phyloP scores from a whole-genome alignment of 2,888 invertebrate species.

The Argyresthia goedartella region DNA sequence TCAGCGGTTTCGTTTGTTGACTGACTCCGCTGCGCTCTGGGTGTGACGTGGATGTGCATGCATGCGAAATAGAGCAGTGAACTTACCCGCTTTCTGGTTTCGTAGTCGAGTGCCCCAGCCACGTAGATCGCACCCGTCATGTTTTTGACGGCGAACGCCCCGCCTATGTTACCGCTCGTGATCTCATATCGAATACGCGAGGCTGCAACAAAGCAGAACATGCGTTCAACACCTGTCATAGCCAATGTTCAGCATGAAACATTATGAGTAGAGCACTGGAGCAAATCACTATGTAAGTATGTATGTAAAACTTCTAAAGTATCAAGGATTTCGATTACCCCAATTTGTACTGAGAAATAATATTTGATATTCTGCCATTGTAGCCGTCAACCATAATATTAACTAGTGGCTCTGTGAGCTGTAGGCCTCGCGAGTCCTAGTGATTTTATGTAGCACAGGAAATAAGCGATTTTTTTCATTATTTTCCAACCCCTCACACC shows the following conservation, averaged over 20 bases:
- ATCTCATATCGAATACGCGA: conserved; percentile 99
- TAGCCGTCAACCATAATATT: too few relatives aligned
- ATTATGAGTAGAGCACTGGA: too few relatives aligned
- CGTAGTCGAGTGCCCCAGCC: conserved; percentile 96
- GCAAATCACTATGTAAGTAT: not conserved
- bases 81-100: conserved; percentile 94
- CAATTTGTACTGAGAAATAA: too few relatives aligned
- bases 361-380: too few relatives aligned
- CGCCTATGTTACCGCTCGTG: conserved; percentile 98
- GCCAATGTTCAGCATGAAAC: too few relatives aligned
- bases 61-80: not conserved
- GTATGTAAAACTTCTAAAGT: not conserved
- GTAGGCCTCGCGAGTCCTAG: too few relatives aligned
- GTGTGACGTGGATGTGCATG: not conserved
- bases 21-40: not conserved
- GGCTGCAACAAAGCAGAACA: conserved; percentile 74
- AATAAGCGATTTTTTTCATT: too few relatives aligned
- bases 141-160: conserved; percentile 97
- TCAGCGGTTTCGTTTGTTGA: not conserved
- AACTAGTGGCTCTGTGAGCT: too few relatives aligned
- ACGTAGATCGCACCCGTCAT: conserved; percentile 99
- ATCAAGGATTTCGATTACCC: too few relatives aligned
- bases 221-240: not conserved
- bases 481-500: too few relatives aligned
- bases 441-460: too few relatives aligned